Evolutionary conservation across 1,140 invertebrate genomes (phyloP), one percentile per base, ranked within the genome.

Genomic region (Idris sp.): DNA sequence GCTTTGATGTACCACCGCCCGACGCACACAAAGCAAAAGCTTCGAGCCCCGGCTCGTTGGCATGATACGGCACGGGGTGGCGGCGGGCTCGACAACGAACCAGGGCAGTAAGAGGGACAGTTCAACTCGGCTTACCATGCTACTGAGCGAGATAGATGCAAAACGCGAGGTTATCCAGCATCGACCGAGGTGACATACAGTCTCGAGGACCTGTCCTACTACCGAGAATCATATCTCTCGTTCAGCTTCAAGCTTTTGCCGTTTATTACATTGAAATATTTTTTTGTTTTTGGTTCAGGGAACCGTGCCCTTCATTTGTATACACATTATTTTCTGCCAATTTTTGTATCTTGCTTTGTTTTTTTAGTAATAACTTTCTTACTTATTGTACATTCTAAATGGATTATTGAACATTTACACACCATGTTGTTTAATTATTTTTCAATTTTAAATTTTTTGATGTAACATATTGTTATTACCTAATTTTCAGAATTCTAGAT

Each of bases 1-100:
- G 84, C 84, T 87, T 87, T 86, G 84, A 87, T 86, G 83, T 87
- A 82, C 81, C 83, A 81, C 81, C 83, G 74, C 80, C 83, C 83
- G 83, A 78, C 80, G 84, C 84, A 82, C 84, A 85, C 84, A 85
- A 86, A 85, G 84, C 83, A 81, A 84, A 83, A 84, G 82, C 84
- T 68, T 43, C 38, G 74, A 78, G 78, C 79, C 76, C 77, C 81
- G 79, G 79, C 77, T 79, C 81, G 81, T 49, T 68, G 51, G 64
- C 49, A 58, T 67, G 62, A 67, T 65, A 67, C 53, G 41, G 11
- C 41, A 30, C 26, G 14, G 76, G 46, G 77, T 67, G 72, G 69
- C 67, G 46, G 54, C 68, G 78, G 68, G 65, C 73, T 44, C 51
- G 72, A 81, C 64, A 77, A 81, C 19, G 71, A 78, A 56, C 56